Evolutionary conservation across 2,797 vertebrate genomes (phyloP).

Genomic region (Gorsachius magnificus): DNA sequence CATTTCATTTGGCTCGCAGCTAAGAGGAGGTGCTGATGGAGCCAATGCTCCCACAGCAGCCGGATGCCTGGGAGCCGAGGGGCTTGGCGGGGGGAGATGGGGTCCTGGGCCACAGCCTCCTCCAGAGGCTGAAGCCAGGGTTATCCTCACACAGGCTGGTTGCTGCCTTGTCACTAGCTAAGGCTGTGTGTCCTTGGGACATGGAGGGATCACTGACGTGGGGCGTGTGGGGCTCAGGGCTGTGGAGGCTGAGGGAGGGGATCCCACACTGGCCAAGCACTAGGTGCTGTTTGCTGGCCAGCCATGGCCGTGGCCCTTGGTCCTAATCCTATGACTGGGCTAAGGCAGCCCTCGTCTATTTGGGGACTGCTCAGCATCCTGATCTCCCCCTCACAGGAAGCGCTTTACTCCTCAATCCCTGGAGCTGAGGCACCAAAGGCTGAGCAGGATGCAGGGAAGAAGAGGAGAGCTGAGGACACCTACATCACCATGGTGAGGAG

Average conservation of each 20-base stretch:
- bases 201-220: accelerated
- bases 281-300: not conserved
- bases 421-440: not conserved
- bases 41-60: not conserved
- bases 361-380: not conserved
- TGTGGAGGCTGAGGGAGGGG: not conserved
- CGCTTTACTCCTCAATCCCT: conserved; percentile 48
- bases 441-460: not conserved
- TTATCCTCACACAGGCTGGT: not conserved
- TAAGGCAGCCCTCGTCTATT: accelerated
- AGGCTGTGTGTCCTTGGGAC: not conserved
- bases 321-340: not conserved
- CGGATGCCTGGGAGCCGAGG: not conserved
- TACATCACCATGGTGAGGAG: conserved; percentile 77
- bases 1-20: not conserved
- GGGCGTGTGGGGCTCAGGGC: not conserved
- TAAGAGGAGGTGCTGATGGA: not conserved
- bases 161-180: not conserved
- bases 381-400: conserved; percentile 18
- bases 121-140: not conserved
- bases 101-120: not conserved
- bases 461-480: conserved; percentile 51
- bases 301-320: accelerated
- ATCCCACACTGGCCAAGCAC: not conserved
- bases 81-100: not conserved